Conservation (phyloP, 2,888 invertebrate genomes). For the Rhyacophila evoluta region DNA sequence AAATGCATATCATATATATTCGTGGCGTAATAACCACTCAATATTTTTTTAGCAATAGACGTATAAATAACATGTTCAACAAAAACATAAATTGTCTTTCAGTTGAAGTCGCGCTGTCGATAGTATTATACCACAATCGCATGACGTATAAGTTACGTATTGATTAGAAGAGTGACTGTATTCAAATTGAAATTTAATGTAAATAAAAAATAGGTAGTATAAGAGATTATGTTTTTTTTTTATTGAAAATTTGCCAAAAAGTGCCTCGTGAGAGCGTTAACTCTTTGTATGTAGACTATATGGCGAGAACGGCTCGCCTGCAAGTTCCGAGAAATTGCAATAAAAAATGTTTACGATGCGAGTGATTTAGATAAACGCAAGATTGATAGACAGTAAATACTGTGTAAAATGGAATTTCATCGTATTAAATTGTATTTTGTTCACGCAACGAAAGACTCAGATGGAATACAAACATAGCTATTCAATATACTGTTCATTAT, state of each 20-base stretch:
- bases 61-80: too few species aligned
- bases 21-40: too few species aligned
- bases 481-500: neutral
- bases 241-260: neutral
- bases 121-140: too few species aligned
- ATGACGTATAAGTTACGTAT: too few species aligned
- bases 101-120: too few species aligned
- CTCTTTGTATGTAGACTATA: neutral
- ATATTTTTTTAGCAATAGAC: too few species aligned
- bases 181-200: too few species aligned
- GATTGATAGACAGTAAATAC: conserved; percentile 10
- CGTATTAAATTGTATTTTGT: conserved; percentile 4
- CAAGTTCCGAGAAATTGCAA: conserved; percentile 17
- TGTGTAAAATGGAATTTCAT: conserved; percentile 10
- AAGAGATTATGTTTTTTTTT: too few species aligned
- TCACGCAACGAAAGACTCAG: neutral
- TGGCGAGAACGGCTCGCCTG: neutral
- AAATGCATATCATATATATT: too few species aligned
- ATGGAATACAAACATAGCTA: neutral
- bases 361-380: conserved; percentile 22
- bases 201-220: neutral
- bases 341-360: conserved; percentile 17
- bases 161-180: too few species aligned
- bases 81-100: too few species aligned
- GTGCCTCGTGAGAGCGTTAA: neutral